Base-by-base conservation (phyloP, 1,140 invertebrate genomes). In the Pectinophora gossypiella region DNA sequence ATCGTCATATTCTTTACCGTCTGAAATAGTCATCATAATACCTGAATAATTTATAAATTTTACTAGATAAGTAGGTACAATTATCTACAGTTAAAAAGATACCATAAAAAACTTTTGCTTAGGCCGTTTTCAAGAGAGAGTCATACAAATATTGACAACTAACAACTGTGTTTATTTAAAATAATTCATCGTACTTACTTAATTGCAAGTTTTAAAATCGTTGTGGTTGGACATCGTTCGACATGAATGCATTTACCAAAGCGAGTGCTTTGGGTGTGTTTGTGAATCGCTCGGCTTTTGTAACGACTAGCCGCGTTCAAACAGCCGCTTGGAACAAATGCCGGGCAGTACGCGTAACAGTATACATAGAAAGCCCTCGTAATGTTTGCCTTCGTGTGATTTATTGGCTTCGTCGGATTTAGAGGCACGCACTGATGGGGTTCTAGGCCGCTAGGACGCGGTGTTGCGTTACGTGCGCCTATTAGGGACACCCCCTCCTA, bases 381-480 rank as follows among this genome's bases (percentile, higher is more conserved):
- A 66, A 58, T 81, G 78, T 82, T 82, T 82, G 73, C 73, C 59
- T 81, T 72, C 81, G 81, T 85, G 81, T 80, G 78, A 77, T 82
- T 79, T 85, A 85, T 82, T 77, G 76, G 78, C 73, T 77, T 77
- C 76, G 71, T 56, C 56, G 78, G 81, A 81, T 85, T 81, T 85
- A 70, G 64, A 73, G 64, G 63, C 77, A 79, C 76, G 77, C 76
- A 66, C 44, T 60, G 15, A 19, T 22, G 55, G 59, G 61, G 58
- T 36, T 49, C 48, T 50, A 48, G 61, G 55, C 61, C 45, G 51
- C 48, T 51, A 51, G 55, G 52, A 40, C 42, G 54, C 60, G 67
- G 73, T 82, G 71, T 82, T 66, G 58, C 53, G 70, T 82, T 82
- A 82, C 78, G 62, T 42, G 32, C 52, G 50, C 66, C 70, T 72